These are phyloP conservation scores for Bombus pascuorum DNA, from an alignment of 1,140 invertebrate genomes.

Conservation along the genomic window DNA sequence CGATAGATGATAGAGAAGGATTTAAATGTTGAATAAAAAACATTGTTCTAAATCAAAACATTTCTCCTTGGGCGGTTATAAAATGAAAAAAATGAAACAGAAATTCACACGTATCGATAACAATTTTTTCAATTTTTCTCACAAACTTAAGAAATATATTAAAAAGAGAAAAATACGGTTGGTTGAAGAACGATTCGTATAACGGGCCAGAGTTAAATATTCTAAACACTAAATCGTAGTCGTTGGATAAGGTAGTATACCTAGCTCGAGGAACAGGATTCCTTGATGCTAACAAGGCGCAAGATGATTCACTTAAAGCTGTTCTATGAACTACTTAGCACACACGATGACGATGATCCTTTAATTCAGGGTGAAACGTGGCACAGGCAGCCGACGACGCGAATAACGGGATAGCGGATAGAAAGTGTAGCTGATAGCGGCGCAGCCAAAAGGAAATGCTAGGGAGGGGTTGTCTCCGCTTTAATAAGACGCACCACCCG, in stretches of 20 bases:
- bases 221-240: too few species aligned
- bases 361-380: slow-evolving; percentile 52
- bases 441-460: neutral
- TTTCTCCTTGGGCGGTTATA: too few species aligned
- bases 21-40: too few species aligned
- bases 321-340: slow-evolving; percentile 53
- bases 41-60: too few species aligned
- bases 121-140: too few species aligned
- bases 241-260: neutral
- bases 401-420: slow-evolving; percentile 49
- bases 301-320: slow-evolving; percentile 43
- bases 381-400: slow-evolving; percentile 47
- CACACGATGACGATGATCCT: slow-evolving; percentile 54
- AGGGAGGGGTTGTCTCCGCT: slow-evolving; percentile 62
- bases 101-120: too few species aligned
- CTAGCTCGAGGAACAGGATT: neutral
- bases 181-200: too few species aligned
- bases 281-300: neutral
- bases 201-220: too few species aligned
- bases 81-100: too few species aligned
- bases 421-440: slow-evolving; percentile 47
- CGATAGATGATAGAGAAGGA: too few species aligned
- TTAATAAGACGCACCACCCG: slow-evolving; percentile 73
- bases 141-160: too few species aligned
- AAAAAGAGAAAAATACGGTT: too few species aligned